Conservation (phyloP, 2,113 vertebrate genomes). For the Coptodon bakossiorum region DNA sequence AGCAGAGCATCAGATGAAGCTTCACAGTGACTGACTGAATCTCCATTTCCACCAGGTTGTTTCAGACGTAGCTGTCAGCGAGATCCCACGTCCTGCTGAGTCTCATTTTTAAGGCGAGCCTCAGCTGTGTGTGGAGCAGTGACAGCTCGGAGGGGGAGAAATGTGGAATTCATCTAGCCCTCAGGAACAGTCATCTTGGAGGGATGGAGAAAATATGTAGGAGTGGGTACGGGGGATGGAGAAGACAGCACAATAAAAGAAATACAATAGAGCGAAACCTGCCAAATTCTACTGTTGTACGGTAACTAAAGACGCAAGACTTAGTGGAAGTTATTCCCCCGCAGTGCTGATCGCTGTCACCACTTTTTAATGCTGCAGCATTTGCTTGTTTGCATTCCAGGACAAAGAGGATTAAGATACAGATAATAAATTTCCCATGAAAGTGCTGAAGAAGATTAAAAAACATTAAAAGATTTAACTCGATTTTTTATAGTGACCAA, state of each 20-base stretch:
- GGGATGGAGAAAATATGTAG: constrained; percentile 13
- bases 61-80: constrained; percentile 76
- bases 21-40: neutral
- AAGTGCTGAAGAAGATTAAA: neutral
- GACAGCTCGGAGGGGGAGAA: constrained; percentile 81
- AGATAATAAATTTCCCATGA: neutral
- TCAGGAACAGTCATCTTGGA: constrained; percentile 65
- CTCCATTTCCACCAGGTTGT: constrained; percentile 11
- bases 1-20: neutral
- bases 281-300: constrained; percentile 6
- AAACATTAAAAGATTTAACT: neutral
- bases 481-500: neutral
- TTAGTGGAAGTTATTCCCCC: neutral
- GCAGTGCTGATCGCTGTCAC: neutral
- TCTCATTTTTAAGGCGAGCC: constrained; percentile 77
- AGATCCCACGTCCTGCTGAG: constrained; percentile 78
- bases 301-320: neutral
- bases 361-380: neutral
- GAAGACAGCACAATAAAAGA: constrained; percentile 5
- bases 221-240: neutral
- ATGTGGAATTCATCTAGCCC: constrained; percentile 92
- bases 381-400: neutral
- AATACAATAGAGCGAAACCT: neutral
- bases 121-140: constrained; percentile 82
- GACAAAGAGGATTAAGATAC: neutral